Conservation (phyloP, 2,888 invertebrate species). For the Frankliniella fusca region DNA sequence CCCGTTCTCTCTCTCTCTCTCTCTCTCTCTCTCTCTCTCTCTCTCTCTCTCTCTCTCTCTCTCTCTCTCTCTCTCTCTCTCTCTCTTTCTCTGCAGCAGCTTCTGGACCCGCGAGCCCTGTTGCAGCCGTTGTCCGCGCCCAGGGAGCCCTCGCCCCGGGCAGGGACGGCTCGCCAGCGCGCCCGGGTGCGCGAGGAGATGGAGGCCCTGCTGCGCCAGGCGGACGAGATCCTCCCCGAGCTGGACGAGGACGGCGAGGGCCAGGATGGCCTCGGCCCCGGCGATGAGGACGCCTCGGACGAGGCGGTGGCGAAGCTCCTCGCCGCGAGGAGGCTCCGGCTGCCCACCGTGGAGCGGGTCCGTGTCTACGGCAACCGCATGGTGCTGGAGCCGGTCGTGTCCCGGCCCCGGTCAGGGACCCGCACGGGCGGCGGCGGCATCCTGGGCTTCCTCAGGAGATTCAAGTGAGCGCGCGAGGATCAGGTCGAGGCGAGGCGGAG, state of each 20-base stretch:
- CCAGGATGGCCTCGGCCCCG: neutral
- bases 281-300: neutral
- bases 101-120: neutral
- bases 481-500: neutral
- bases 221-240: constrained; percentile 15
- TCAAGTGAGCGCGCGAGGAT: neutral
- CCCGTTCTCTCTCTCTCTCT: neutral
- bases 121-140: neutral
- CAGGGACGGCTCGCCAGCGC: neutral
- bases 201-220: constrained; percentile 4
- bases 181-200: neutral
- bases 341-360: constrained; percentile 15
- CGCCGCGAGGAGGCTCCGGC: neutral
- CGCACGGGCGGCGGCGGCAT: neutral
- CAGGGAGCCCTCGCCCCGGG: neutral
- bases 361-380: constrained; percentile 17
- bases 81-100: constrained; percentile 1
- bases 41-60: neutral
- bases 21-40: neutral
- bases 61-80: neutral
- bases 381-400: constrained; percentile 12
- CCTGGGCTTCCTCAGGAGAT: neutral
- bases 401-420: neutral
- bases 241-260: neutral
- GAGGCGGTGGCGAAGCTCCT: neutral